Evolutionary conservation across 30 jellyfish, hydroid and myxozoan species (phyloP).

Genomic region (Pseudorhiza aurosa): DNA sequence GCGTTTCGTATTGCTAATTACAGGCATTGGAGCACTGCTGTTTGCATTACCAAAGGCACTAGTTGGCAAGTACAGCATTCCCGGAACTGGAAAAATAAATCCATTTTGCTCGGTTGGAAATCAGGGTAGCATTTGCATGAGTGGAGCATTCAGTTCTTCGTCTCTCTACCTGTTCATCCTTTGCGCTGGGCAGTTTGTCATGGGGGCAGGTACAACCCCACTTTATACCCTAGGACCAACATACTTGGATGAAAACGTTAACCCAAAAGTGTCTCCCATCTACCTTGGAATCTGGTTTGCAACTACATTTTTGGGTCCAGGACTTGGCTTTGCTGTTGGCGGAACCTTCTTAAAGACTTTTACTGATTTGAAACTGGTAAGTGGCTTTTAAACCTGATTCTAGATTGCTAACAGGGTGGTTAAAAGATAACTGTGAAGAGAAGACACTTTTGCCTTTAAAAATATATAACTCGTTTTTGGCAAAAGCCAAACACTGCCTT

Average conservation of each 20-base stretch:
- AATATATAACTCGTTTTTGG: too few species aligned
- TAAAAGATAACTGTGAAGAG: too few species aligned
- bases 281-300: constrained; percentile 92
- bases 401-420: too few species aligned
- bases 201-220: constrained; percentile 98
- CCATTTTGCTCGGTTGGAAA: constrained; percentile 26
- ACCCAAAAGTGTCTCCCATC: constrained; percentile 88
- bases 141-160: constrained; percentile 11
- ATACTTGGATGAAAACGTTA: constrained; percentile 87
- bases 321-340: constrained; percentile 78
- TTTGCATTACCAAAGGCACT: constrained; percentile 85
- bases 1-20: neutral
- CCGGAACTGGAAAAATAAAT: constrained; percentile 5
- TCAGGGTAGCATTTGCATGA: constrained; percentile 2
- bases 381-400: too few species aligned
- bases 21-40: constrained; percentile 89
- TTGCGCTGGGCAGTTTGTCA: constrained; percentile 74
- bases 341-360: constrained; percentile 66
- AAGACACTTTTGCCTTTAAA: too few species aligned
- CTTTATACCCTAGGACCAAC: constrained; percentile 90
- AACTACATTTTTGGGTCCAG: constrained; percentile 94
- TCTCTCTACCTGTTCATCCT: constrained; percentile 22
- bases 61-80: constrained; percentile 69
- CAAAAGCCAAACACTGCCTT: too few species aligned
- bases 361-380: constrained; percentile 56